These are phyloP conservation scores for Pipistrellus nathusii DNA, from an alignment of 2,797 vertebrate genomes.

Conservation along the genomic window DNA sequence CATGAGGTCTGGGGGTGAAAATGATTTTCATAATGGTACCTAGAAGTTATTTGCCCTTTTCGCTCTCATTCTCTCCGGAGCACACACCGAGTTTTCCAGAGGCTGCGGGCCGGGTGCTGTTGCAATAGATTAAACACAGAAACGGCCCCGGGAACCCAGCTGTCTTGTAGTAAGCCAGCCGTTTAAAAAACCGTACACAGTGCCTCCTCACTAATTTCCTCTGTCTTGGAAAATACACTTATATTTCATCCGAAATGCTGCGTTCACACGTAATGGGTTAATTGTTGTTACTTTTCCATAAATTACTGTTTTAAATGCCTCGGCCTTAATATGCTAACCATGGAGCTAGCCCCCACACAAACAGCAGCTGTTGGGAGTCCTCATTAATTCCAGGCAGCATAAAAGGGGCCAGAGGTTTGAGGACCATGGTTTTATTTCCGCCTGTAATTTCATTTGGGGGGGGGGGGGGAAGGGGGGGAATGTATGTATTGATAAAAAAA, in stretches of 20 bases:
- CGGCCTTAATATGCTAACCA: not conserved
- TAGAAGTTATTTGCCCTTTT: slow-evolving; percentile 52
- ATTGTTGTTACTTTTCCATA: not conserved
- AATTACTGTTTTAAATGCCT: not conserved
- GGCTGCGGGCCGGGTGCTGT: not conserved
- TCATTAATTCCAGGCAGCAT: not conserved
- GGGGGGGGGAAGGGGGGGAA: rapidly evolving
- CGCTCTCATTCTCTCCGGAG: not conserved
- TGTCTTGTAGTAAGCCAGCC: slow-evolving; percentile 20
- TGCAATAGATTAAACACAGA: not conserved
- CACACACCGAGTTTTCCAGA: slow-evolving; percentile 6
- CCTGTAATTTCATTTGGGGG: not conserved
- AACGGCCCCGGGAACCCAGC: not conserved
- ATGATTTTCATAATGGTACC: slow-evolving; percentile 64
- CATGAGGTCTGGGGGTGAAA: slow-evolving; percentile 20
- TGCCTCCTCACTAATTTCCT: not conserved
- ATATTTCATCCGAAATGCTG: slow-evolving; percentile 37
- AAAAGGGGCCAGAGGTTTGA: not conserved
- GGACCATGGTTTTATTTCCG: not conserved
- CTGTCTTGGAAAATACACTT: slow-evolving; percentile 18
- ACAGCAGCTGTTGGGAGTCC: not conserved
- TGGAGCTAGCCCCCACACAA: not conserved
- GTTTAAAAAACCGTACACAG: not conserved
- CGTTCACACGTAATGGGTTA: not conserved
- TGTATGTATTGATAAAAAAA: not conserved